These are phyloP conservation scores for Pleuronectes platessa DNA, from an alignment of 2,113 vertebrate genomes.

Conservation along the genomic window DNA sequence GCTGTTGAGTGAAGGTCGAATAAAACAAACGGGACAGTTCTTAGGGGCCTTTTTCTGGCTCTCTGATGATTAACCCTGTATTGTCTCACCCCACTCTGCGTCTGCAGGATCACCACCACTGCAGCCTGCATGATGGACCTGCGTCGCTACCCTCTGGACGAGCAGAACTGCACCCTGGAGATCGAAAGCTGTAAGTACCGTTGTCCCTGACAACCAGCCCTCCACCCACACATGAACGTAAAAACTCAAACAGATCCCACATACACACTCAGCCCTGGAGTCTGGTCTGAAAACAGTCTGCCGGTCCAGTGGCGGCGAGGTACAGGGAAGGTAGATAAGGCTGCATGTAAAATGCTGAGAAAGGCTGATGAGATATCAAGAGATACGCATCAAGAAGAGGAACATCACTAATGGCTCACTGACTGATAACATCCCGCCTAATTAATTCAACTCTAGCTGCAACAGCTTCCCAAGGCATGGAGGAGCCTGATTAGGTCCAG, in stretches of 20 bases:
- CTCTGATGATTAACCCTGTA: conserved; percentile 32
- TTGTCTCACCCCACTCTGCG: conserved; percentile 54
- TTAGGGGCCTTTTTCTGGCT: background rate
- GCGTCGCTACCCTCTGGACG: conserved; percentile 93
- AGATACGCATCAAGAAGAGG: conserved; percentile 74
- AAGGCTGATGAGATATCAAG: conserved; percentile 74
- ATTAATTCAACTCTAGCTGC: conserved; percentile 77
- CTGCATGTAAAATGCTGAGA: conserved; percentile 75
- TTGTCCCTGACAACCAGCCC: conserved; percentile 69
- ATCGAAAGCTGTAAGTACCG: conserved; percentile 97
- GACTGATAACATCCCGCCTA: conserved; percentile 80
- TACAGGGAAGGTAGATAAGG: conserved; percentile 62
- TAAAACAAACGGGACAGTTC: conserved; percentile 9
- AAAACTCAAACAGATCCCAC: conserved; percentile 53
- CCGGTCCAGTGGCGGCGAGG: conserved; percentile 43
- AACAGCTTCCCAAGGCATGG: conserved; percentile 66
- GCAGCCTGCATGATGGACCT: conserved; percentile 99
- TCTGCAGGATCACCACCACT: conserved; percentile 93
- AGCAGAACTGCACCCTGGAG: conserved; percentile 98
- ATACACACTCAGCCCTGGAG: conserved; percentile 40
- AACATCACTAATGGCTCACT: conserved; percentile 79
- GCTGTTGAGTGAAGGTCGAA: conserved; percentile 45
- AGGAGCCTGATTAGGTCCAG: conserved; percentile 75
- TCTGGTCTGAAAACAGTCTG: conserved; percentile 36
- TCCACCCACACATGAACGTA: conserved; percentile 57